Conservation (phyloP, 1,140 invertebrate genomes). For the Megathymus violae region DNA sequence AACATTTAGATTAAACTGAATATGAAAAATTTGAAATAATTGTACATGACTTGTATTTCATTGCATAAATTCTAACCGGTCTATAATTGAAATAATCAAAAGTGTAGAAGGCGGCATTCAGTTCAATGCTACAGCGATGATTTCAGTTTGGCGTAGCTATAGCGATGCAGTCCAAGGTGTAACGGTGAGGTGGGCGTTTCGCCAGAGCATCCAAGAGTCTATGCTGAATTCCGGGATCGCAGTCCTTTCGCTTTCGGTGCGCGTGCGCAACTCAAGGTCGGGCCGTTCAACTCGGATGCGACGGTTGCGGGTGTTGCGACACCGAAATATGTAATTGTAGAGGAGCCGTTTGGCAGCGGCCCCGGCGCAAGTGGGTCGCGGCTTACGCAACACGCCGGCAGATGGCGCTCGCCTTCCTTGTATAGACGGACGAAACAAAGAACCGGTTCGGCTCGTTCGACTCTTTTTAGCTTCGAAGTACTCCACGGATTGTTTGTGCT, state of each 20-base stretch:
- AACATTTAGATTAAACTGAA: too few species aligned
- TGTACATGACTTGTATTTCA: too few species aligned
- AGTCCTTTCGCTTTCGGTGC: conserved; percentile 79
- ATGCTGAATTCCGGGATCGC: conserved; percentile 56
- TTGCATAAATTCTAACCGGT: too few species aligned
- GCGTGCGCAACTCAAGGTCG: conserved; percentile 77
- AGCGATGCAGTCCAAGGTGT: conserved; percentile 5
- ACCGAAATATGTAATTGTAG: conserved; percentile 80
- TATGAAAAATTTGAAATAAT: too few species aligned
- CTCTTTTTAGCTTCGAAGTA: conserved; percentile 24
- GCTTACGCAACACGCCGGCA: conserved; percentile 72
- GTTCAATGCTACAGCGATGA: background rate
- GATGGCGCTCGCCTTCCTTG: conserved; percentile 77
- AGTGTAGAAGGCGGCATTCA: too few species aligned
- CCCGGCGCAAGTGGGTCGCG: conserved; percentile 74
- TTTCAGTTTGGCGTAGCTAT: background rate
- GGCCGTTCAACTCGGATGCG: conserved; percentile 82
- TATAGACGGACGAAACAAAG: conserved; percentile 46
- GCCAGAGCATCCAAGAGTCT: conserved; percentile 24
- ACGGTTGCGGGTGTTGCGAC: conserved; percentile 72
- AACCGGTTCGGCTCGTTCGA: conserved; percentile 5
- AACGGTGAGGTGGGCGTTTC: conserved; percentile 30
- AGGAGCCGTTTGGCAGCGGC: conserved; percentile 79
- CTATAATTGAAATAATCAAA: too few species aligned
- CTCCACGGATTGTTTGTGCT: background rate